Percentiles rank a stretch among this genome's conserved stretches.
phyloP scores from a whole-genome alignment of 2,797 vertebrate genomes.

The Fringilla coelebs region DNA sequence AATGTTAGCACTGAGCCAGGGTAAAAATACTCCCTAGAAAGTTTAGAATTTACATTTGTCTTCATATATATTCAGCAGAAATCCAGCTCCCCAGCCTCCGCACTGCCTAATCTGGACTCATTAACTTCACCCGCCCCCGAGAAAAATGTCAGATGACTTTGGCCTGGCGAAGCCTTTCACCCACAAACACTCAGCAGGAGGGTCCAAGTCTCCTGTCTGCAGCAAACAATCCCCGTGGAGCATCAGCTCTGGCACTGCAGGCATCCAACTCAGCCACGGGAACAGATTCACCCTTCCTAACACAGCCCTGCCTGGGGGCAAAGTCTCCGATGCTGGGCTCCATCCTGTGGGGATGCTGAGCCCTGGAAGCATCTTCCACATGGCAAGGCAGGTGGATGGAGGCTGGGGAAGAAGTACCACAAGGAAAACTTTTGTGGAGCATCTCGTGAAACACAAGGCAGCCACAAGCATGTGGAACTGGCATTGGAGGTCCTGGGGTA shows the following conservation, averaged over 20 bases:
- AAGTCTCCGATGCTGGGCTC: neutral
- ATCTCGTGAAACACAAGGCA: neutral
- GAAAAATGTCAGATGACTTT: conserved; percentile 59
- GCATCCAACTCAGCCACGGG: neutral
- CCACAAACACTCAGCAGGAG: neutral
- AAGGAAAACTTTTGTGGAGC: neutral
- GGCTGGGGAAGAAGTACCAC: neutral
- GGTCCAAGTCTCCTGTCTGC: neutral
- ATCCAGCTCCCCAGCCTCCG: conserved; percentile 35
- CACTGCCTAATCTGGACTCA: conserved; percentile 57
- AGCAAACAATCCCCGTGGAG: neutral
- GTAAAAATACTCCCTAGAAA: conserved; percentile 68
- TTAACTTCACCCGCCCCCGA: conserved; percentile 58
- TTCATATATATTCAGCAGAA: conserved; percentile 64
- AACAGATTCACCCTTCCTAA: neutral
- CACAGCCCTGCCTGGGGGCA: neutral
- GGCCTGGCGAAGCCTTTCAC: conserved; percentile 30
- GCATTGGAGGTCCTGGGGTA: neutral
- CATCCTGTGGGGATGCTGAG: neutral
- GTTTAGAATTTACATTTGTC: conserved; percentile 66
- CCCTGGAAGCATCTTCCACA: neutral
- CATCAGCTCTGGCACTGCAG: neutral
- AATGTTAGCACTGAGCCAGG: conserved; percentile 51
- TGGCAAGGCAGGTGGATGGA: neutral
- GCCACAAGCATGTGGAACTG: fast-evolving